Evolutionary conservation across 64 coral and sea anemone genomes (phyloP), one percentile per base, ranked within the genome.

Genomic region (Platygyra sinensis): DNA sequence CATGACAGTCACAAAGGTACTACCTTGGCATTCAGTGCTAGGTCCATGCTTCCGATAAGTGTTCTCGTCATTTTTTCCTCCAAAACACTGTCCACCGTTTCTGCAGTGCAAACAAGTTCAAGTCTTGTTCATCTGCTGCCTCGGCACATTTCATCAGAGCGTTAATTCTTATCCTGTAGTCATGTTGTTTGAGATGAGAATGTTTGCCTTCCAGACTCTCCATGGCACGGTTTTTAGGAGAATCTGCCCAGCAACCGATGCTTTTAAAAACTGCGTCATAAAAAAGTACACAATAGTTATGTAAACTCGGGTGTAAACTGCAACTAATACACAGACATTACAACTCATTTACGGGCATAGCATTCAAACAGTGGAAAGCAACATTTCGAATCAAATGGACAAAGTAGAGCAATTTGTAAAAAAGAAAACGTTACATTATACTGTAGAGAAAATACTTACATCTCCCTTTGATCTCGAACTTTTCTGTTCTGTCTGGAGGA

Each of bases 41-140:
- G 65, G 75, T 15, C 93, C 93, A 75, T 87, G 42, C 63, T 95
- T 91, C 39, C 78, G 86, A 75, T 91, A 95, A 16, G 75, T 87
- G 55, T 90, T 67, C 39, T 90, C 84, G 5, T 59, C 62, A 71
- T 95, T 78, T 36, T 22, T 72, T 12, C 89, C 86, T 10, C 93
- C 93, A 79, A 95, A 91, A 50, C 93, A 95, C 28, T 95, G 88
- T 1, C 93, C 93, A 5, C 93, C 93, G 65, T 95, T n/a, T 95
- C 25, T 95, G 93, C 11, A 95, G 16, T 15, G 89, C 93, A 69
- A 95, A 95, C 15, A 95, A 5, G 73, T 91, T 88, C 19, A 87
- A 64, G 10, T 87, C 80, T 15, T 87, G 78, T 17, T 95, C 83
- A 50, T 61, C 86, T 31, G 93, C 89, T 8, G 77, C 93, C 51